Evolutionary conservation across 2,113 vertebrate genomes (phyloP).

Genomic region (Sphaerodactylus townsendi): DNA sequence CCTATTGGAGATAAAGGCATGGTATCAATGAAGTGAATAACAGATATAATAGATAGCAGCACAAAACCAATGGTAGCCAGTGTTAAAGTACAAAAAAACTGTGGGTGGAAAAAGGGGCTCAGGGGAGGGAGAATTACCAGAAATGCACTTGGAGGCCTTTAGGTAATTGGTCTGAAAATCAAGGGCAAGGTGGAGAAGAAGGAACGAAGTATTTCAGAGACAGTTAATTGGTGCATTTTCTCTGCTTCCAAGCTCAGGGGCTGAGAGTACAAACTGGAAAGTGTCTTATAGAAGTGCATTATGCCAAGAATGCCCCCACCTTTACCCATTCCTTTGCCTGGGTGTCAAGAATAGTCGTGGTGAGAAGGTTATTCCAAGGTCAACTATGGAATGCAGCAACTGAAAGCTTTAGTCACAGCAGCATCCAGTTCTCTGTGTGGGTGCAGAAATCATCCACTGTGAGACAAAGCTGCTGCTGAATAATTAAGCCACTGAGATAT

Average conservation of each 20-base stretch:
- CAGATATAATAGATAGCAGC: too few species aligned
- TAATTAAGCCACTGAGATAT: slow-evolving; percentile 5
- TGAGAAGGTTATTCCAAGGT: not conserved
- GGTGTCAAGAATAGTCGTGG: not conserved
- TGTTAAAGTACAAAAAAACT: not conserved
- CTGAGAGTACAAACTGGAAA: too few species aligned
- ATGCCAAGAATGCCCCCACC: too few species aligned
- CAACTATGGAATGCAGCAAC: not conserved
- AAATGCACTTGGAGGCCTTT: not conserved
- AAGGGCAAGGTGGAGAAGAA: not conserved
- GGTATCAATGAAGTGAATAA: too few species aligned
- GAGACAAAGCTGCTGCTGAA: not conserved
- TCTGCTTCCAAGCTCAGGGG: not conserved
- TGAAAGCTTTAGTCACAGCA: not conserved
- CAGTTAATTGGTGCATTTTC: not conserved
- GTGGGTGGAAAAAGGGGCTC: not conserved
- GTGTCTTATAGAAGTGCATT: too few species aligned
- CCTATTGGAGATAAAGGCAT: too few species aligned
- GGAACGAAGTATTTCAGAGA: not conserved
- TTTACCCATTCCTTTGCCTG: not conserved
- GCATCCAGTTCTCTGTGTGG: not conserved
- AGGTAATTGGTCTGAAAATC: not conserved
- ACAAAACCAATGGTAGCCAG: not conserved
- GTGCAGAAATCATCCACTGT: not conserved
- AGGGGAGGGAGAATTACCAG: not conserved